These are phyloP conservation scores for Emmelina monodactyla DNA, from an alignment of 2,888 invertebrate species.

Conservation along the genomic window DNA sequence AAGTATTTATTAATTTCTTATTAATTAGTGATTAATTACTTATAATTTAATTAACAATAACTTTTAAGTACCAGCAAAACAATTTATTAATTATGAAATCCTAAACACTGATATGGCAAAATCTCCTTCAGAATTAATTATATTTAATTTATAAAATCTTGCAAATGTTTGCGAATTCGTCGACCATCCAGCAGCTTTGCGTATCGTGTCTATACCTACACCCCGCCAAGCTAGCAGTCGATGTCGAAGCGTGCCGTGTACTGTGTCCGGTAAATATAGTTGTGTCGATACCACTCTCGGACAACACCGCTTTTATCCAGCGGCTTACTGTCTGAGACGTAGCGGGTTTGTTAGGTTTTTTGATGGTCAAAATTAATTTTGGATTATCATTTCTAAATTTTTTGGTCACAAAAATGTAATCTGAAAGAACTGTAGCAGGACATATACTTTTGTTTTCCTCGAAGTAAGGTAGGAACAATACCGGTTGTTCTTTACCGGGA, in stretches of 20 bases:
- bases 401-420: not conserved
- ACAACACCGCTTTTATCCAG: not conserved
- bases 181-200: not conserved
- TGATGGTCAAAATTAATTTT: not conserved
- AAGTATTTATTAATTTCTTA: too few species aligned
- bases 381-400: not conserved
- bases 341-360: too few species aligned
- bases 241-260: constrained; percentile 1
- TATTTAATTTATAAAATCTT: not conserved
- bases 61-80: not conserved
- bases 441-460: too few species aligned
- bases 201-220: not conserved
- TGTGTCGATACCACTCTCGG: not conserved
- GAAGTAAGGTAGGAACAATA: not conserved
- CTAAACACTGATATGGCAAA: not conserved
- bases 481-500: not conserved
- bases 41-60: not conserved
- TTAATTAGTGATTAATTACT: not conserved
- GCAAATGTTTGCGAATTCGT: not conserved
- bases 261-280: not conserved
- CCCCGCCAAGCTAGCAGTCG: not conserved
- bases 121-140: not conserved
- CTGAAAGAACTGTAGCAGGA: not conserved
- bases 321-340: too few species aligned
- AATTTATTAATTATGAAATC: not conserved